A percentile compares a stretch with the other conserved stretches of the same genome.
phyloP scores from a whole-genome alignment of 2,888 invertebrate species.

The Parthenolecanium corni region DNA sequence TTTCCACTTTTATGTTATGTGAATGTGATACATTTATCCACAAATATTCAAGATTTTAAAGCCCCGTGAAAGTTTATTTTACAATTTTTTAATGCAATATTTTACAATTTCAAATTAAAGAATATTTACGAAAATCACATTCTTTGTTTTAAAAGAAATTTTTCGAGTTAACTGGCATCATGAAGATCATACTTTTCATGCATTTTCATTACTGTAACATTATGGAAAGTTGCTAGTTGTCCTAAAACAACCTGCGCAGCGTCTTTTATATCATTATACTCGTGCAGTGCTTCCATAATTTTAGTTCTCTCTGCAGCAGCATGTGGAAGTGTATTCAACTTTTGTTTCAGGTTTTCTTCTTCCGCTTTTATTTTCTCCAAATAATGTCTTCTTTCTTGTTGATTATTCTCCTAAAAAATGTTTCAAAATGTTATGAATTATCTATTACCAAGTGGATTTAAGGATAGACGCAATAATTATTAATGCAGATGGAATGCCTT shows the following conservation, averaged over 20 bases:
- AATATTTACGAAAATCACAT: too few species aligned
- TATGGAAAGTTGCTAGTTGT: slow-evolving; percentile 30
- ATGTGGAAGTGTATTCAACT: slow-evolving; percentile 11
- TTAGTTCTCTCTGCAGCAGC: slow-evolving; percentile 12
- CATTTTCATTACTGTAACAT: slow-evolving; percentile 31
- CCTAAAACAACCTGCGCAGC: slow-evolving; percentile 32
- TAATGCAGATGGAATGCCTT: too few species aligned
- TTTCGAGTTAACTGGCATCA: background rate
- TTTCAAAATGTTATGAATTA: too few species aligned
- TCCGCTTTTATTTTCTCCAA: slow-evolving; percentile 11
- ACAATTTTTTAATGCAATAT: background rate
- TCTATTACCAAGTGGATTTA: too few species aligned
- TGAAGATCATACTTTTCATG: slow-evolving; percentile 30
- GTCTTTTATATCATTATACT: slow-evolving; percentile 32
- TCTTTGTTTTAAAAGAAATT: too few species aligned
- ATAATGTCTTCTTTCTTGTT: too few species aligned
- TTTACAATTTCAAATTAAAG: too few species aligned
- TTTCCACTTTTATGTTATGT: background rate
- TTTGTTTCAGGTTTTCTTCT: slow-evolving; percentile 14
- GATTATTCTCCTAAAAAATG: too few species aligned
- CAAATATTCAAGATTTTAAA: too few species aligned
- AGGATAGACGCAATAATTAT: too few species aligned
- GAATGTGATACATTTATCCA: too few species aligned
- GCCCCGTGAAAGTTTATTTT: too few species aligned
- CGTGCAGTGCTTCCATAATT: slow-evolving; percentile 31